Base-by-base conservation (phyloP, 1,140 invertebrate species). In the Lamellibrachia luymesi region DNA sequence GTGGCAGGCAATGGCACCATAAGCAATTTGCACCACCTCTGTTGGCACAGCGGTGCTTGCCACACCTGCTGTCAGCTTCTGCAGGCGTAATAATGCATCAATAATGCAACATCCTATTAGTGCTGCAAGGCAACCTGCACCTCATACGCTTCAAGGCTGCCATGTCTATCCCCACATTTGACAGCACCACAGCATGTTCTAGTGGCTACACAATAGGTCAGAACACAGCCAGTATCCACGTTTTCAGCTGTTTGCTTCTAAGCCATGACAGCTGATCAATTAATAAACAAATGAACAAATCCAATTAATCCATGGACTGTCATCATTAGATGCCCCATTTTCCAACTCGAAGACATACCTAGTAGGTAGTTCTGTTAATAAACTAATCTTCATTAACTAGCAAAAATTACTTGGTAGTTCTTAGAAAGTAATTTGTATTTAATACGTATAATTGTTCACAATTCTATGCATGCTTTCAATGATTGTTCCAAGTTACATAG, bases 71-170 rank as follows among this genome's bases (percentile, higher is more conserved):
- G 64, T 80, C 64, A 80, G 64, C 64, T 80, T 80, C 64, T 17
- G 64, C 13, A 80, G 64, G 64, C 64, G 64, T 80, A 80, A 80
- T 80, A 80, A 80, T 80, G 64, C 64, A 80, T 80, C 64, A 80
- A 80, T 80, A 80, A 80, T 80, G 64, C 64, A 80, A 22, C 64
- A 80, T 80, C 64, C 64, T 80, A 80, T 80, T 80, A 80, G 64
- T 17, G 52, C 52, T 56, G 52, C 52, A 56, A 56, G 52, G 52
- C 64, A 80, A 22, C 17, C 13, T 80, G 64, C 64, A 22, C 64
- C 64, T 80, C 64, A 80, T 80, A 80, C 13, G 64, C 64, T 80
- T 17, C 64, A 80, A 8, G 64, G 64, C 64, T 80, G 64, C 64
- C 64, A 80, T 22, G 64, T 80, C 64, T 80, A 80, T 80, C 64